Base-by-base conservation (phyloP, 2,797 vertebrate genomes). In the Onychomys arenicola region DNA sequence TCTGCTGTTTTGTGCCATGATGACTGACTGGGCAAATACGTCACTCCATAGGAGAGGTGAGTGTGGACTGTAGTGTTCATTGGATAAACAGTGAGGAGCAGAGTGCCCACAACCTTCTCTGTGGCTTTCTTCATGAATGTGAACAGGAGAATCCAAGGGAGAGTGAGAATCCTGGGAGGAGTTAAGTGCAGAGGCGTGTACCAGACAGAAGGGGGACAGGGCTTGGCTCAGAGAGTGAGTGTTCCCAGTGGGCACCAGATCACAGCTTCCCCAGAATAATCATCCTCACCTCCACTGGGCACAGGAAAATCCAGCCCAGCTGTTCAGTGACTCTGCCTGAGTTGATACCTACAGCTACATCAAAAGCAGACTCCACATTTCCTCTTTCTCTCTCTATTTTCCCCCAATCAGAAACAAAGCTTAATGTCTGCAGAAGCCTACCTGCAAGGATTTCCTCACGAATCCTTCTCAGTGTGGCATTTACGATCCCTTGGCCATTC, bases 321-420 rank as follows among this genome's bases (percentile, higher is more conserved):
- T 67, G 61, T 71, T 86, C 94, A 87, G 34, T 94, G 93, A 88
- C 46, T 91, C 82, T 32, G 43, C 57, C 75, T 95, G 93, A 89
- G 81, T 80, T 85, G 81, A 88, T 69, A 77, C 1, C 37, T 16
- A 65, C 55, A 49, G 71, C 81, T 84, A 49, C 81, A 71, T 81
- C 90, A 81, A 90, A 91, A 93, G 55, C n/a, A 0, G 67, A 77
- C 65, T 82, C n/a, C 23, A 12, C 21, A 83, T 89, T 37, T 83
- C 61, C 91, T 87, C 77, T 86, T 52, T 77, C 65, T 76, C 37
- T 55, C 61, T 78, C 86, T 46, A 11, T 93, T 73, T 57, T 71
- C 75, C 75, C 67, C 84, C 76, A 88, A 75, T 84, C 71, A 34
- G 32, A 73, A 73, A 46, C n/a, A 61, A 81, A 16, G 40, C 90